Base-by-base conservation (phyloP, 2,797 vertebrate species). In the Lemur catta region DNA sequence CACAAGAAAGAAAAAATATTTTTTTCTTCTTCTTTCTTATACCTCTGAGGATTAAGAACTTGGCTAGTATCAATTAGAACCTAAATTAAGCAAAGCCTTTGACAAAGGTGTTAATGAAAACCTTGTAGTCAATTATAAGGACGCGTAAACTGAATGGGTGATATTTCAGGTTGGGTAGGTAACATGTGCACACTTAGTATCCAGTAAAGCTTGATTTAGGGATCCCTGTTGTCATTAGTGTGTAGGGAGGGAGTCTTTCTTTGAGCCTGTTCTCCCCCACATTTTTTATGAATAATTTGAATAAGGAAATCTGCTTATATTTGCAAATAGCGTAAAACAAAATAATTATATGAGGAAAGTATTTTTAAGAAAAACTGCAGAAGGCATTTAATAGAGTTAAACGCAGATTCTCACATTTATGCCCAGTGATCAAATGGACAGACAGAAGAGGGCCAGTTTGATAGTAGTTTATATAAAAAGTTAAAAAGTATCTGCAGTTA, bases 261-360 rank as follows among this genome's bases (percentile, higher is more conserved):
- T 89, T 91, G 59, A 91, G 28, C 10, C 4, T 84, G 5, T n/a
- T 89, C 20, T 69, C 3, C 3, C 26, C 30, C 41, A 8, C 24
- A 24, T 86, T 91, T 82, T 94, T 94, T 67, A 76, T 55, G 18
- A 65, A 43, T 93, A 89, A n/a, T 28, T 59, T 93, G 74, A 65
- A 24, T 95, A 74, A 96, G 84, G 50, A 92, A 87, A 90, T 50
- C 59, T 75, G 17, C 5, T 63, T 22, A 24, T 89, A 69, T 85
- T 87, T 94, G n/a, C 75, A 71, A 67, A 61, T 92, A 63, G 3
- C 94, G 2, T 20, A 79, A 84, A 52, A 63, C 41, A 48, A 85
- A 91, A 61, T 38, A 84, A 61, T 50, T 93, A 52, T 57, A 57
- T 63, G 61, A 41, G 78, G 94, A 94, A 75, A 52, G 6, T n/a